Evolutionary conservation across 1,140 invertebrate genomes (phyloP), one percentile per base, ranked within the genome.

Genomic region (Cyclargus thomasi): DNA sequence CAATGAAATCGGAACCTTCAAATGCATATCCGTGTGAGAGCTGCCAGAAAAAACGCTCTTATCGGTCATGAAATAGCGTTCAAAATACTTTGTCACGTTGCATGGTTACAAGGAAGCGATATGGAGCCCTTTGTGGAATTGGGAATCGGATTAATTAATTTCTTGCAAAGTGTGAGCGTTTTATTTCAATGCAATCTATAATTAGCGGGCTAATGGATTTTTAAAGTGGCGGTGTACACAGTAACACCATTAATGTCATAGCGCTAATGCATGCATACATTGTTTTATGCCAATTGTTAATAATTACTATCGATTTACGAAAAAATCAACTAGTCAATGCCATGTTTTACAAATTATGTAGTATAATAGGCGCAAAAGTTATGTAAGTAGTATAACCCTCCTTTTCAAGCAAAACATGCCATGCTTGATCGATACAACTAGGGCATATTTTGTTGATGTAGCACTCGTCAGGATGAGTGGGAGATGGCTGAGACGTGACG

Each of bases 1-100:
- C 77, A 77, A 82, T 81, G 82, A 79, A 86, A 84, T 77, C 67
- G 76, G 82, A 86, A 82, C 78, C 81, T 78, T 69, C 71, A 68
- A 67, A 76, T 78, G 76, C 73, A 78, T 64, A 68, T 71, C 63
- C 67, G 21, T 64, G 55, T 59, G 39, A 69, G 35, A 63, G 55
- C 53, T 65, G 62, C 72, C 36, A 47, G 57, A 81, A 80, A 69
- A 66, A 69, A 59, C 72, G 71, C 81, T 73, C 73, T 80, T 74
- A 73, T 62, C 18, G 47, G 65, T 55, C 22, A 17, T 39, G 6
- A 23, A 65, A 73, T 73, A 72, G 70, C 70, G 63, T 18, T 59
- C 65, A 70, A 64, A 70, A 73, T 70, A 64, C 71, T 72, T 72
- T 73, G 62, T 70, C n/a, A 35, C 21, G 68, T 59, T 68, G 71